Conservation (phyloP, 2,888 invertebrate genomes). For the Luffia ferchaultella region DNA sequence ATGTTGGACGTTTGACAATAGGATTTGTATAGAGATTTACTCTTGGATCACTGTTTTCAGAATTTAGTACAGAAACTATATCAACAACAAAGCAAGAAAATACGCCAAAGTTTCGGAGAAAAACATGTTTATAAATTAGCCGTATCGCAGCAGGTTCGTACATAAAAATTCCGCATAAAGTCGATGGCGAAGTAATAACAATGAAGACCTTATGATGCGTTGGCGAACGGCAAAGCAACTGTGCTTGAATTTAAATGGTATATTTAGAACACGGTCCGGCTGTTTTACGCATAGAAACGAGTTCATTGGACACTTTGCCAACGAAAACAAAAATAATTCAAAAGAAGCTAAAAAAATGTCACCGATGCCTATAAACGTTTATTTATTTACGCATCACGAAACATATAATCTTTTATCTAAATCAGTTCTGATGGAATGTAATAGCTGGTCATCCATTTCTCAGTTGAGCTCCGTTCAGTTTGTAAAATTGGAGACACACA, state of each 20-base stretch:
- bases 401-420: background rate
- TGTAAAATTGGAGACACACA: too few relatives aligned
- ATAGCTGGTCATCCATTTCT: too few relatives aligned
- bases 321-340: conserved; percentile 45
- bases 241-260: conserved; percentile 58
- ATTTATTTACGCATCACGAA: background rate
- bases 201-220: conserved; percentile 44
- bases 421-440: background rate
- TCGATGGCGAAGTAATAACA: conserved; percentile 29
- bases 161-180: background rate
- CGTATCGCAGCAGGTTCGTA: background rate
- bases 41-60: too few relatives aligned
- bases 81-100: too few relatives aligned
- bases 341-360: conserved; percentile 32
- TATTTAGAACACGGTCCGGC: conserved; percentile 47
- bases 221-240: conserved; percentile 36
- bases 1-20: too few relatives aligned
- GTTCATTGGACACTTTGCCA: conserved; percentile 49
- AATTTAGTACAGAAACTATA: too few relatives aligned
- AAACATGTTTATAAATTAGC: too few relatives aligned
- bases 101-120: too few relatives aligned
- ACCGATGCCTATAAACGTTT: background rate
- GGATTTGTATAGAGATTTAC: too few relatives aligned
- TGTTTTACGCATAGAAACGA: conserved; percentile 56
- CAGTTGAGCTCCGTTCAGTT: too few relatives aligned